phyloP scores from a whole-genome alignment of 2,888 invertebrate species.

The Dryocosmus kuriphilus region DNA sequence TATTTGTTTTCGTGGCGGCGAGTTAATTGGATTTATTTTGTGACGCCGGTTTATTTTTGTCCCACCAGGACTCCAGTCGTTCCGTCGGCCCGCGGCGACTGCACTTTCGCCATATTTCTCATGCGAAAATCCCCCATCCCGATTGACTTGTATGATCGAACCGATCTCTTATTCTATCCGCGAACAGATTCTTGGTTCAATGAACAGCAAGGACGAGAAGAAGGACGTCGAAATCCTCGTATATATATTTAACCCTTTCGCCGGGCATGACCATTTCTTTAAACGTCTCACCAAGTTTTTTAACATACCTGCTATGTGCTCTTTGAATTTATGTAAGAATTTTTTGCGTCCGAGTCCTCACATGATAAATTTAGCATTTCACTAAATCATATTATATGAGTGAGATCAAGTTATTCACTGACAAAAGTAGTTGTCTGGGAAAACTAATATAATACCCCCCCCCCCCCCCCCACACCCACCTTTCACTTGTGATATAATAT shows the following conservation, averaged over 20 bases:
- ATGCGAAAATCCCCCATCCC: conserved; percentile 53
- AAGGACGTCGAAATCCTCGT: conserved; percentile 44
- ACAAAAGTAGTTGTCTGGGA: too few relatives aligned
- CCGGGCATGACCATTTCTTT: conserved; percentile 1
- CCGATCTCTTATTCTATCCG: conserved; percentile 30
- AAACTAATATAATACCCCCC: too few relatives aligned
- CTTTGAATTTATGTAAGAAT: not conserved
- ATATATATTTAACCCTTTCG: conserved; percentile 19
- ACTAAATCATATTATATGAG: too few relatives aligned
- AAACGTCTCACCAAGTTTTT: not conserved
- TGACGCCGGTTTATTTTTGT: conserved; percentile 62
- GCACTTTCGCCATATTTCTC: conserved; percentile 55
- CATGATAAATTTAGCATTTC: not conserved
- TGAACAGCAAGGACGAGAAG: conserved; percentile 55
- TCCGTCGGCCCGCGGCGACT: conserved; percentile 43
- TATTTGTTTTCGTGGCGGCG: conserved; percentile 67
- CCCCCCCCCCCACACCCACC: too few relatives aligned
- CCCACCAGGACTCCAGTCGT: conserved; percentile 54
- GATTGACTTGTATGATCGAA: conserved; percentile 41
- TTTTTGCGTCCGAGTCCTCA: not conserved
- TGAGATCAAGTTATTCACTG: too few relatives aligned
- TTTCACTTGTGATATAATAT: too few relatives aligned
- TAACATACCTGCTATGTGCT: not conserved
- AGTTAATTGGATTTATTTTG: conserved; percentile 69
- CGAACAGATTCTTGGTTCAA: conserved; percentile 45